Base-by-base conservation (phyloP, 2,888 invertebrate species). In the Eustalomyia histrio region DNA sequence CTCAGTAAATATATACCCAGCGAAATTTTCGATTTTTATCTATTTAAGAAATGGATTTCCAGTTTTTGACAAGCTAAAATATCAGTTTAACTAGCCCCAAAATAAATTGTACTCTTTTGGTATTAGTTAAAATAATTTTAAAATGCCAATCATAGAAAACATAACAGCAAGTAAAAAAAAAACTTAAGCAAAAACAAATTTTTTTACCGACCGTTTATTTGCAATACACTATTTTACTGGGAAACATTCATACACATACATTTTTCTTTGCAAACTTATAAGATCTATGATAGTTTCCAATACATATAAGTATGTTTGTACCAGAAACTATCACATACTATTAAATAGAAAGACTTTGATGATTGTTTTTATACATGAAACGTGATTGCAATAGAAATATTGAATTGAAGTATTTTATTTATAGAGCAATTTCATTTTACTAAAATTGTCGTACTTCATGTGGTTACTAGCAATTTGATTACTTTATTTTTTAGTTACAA, bases 291-390 rank as follows among this genome's bases (percentile, higher is more conserved):
- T 39, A 39, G 39, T 39, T 39, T 39, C 14, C 8, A 35, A 35
- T 35, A 35, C 35, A n/a, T n/a, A 35, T 10, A 10, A 8, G 8
- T 10, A 35, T 35, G 35, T 35, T 35, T 35, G 35, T 39, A 39
- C 39, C 9, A 39, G 7, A 39, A 39, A 39, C 12, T 12, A 14
- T 12, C 10, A 35, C 10, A 39, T 12, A n/a, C n/a, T n/a, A 39
- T 39, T 39, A 2, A 43, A n/a, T 61, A n/a, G 1, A n/a, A 16
- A 55, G 14, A 29, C 53, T 71, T 76, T 64, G 58, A 53, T 76
- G 76, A 76, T 71, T 76, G 52, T 50, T 57, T 55, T 55, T 55
- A 53, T 55, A 57, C 24, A 55, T 35, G 61, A 55, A 50, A 55
- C 55, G 63, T 76, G 63, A 47, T 35, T 35, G 69, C 24, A 39